Evolutionary conservation across 2,113 vertebrate genomes (phyloP).

Genomic region (Phalacrocorax aristotelis): DNA sequence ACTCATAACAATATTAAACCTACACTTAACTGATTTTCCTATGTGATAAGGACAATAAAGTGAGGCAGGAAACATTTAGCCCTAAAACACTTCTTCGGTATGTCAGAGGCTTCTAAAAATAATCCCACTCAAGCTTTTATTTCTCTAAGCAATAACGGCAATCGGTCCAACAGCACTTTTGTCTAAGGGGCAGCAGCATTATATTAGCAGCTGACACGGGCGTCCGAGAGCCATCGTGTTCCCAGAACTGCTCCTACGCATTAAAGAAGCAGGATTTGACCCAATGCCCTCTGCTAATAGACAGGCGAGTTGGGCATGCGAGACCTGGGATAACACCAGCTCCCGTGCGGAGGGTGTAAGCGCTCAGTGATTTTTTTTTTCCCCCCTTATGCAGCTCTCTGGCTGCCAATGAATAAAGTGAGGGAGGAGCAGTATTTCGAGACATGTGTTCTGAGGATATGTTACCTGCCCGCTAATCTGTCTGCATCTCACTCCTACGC

Average conservation of each 20-base stretch:
- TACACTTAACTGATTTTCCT: background rate
- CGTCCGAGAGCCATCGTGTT: background rate
- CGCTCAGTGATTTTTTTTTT: background rate
- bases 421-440: constrained; percentile 5
- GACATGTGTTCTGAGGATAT: background rate
- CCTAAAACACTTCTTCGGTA: constrained; percentile 4
- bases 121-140: constrained; percentile 5
- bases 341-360: background rate
- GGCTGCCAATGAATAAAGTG: background rate
- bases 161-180: background rate
- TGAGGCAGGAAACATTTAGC: background rate
- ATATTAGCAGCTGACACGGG: background rate
- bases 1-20: constrained; percentile 4
- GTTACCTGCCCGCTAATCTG: constrained; percentile 44
- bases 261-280: background rate
- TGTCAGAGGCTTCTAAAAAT: constrained; percentile 52
- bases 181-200: background rate
- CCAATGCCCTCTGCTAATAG: background rate
- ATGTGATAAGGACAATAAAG: background rate
- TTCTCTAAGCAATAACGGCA: background rate
- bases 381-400: background rate
- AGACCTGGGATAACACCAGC: background rate
- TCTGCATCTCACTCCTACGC: constrained; percentile 28
- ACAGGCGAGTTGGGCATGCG: background rate
- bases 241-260: background rate